phyloP scores from a whole-genome alignment of 1,140 invertebrate species.

The Philotrypesis tridentata region DNA sequence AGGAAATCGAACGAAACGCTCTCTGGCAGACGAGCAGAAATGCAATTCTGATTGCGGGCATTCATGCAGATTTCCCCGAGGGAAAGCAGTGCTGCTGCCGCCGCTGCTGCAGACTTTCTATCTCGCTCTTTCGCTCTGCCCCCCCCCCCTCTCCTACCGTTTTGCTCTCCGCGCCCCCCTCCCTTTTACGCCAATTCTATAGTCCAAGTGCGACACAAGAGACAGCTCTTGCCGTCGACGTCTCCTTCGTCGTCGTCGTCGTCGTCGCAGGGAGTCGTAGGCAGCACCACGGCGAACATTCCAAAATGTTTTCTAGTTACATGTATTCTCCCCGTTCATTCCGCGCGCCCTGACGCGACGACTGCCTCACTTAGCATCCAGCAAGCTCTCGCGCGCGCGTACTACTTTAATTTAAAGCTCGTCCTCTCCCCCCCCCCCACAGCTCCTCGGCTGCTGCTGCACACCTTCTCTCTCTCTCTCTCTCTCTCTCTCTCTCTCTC shows the following conservation, averaged over 20 bases:
- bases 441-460: too few relatives aligned
- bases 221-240: neutral
- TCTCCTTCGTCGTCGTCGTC: neutral
- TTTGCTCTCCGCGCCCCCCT: too few relatives aligned
- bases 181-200: constrained; percentile 38
- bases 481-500: too few relatives aligned
- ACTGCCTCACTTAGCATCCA: constrained; percentile 19
- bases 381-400: neutral
- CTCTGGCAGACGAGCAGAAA: constrained; percentile 55
- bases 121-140: constrained; percentile 10
- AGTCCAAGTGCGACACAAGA: constrained; percentile 21
- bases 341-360: neutral
- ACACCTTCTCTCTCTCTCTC: too few relatives aligned
- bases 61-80: constrained; percentile 63
- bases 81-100: constrained; percentile 7
- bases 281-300: constrained; percentile 17
- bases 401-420: constrained; percentile 30
- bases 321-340: constrained; percentile 28
- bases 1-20: constrained; percentile 56
- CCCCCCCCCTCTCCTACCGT: constrained; percentile 18
- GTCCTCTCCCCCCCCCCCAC: too few relatives aligned
- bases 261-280: neutral
- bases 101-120: neutral
- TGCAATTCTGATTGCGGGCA: constrained; percentile 63
- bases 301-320: constrained; percentile 44